Conservation (phyloP, 2,888 invertebrate genomes). For the Cantharis flavilabris region DNA sequence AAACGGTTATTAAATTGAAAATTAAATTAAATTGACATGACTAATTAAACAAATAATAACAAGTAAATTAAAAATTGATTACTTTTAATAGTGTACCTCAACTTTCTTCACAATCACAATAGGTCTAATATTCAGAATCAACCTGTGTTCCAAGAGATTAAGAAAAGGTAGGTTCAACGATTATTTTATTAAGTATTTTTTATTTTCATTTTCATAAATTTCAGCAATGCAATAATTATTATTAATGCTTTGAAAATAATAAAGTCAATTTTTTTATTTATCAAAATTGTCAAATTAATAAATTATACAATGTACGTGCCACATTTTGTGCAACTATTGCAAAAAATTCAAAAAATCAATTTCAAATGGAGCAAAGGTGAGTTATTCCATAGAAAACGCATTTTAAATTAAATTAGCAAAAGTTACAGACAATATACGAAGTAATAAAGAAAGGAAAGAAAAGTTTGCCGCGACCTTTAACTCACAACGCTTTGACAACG, state of each 20-base stretch:
- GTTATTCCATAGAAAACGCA: no score
- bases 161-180: background rate
- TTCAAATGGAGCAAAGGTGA: no score
- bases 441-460: no score
- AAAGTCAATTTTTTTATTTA: no score
- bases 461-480: no score
- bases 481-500: no score
- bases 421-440: no score
- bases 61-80: background rate
- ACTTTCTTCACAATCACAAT: background rate
- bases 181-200: background rate
- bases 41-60: background rate
- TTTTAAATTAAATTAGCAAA: no score
- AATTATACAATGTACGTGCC: no score
- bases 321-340: no score
- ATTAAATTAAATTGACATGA: background rate
- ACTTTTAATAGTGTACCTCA: background rate
- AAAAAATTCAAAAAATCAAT: no score
- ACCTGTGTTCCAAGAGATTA: background rate
- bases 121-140: background rate
- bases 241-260: background rate
- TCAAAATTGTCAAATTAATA: no score
- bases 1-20: background rate
- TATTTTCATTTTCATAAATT: background rate
- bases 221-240: background rate